Percentiles rank a stretch among this genome's conserved stretches.
phyloP scores from a whole-genome alignment of 2,888 invertebrate genomes.

The Eudasyphora cyanicolor region DNA sequence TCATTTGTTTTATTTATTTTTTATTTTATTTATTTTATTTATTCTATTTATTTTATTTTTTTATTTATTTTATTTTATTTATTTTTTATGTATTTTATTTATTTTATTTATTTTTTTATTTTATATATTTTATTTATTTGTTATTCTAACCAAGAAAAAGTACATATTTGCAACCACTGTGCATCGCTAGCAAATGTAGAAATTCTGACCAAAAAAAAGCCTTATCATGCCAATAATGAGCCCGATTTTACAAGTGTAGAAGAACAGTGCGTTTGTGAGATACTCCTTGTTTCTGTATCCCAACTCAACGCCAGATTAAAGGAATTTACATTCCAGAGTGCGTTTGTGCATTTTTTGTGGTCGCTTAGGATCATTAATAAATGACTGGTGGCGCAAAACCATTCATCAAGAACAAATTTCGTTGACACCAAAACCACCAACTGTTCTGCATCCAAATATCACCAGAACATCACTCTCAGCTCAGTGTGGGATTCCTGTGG shows the following conservation, averaged over 20 bases:
- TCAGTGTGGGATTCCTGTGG: not conserved
- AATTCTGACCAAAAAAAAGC: slow-evolving; percentile 51
- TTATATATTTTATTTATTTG: too few species aligned
- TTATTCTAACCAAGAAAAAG: too few species aligned
- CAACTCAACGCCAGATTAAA: not conserved
- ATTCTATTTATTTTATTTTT: too few species aligned
- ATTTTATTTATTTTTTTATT: too few species aligned
- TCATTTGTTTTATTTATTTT: too few species aligned
- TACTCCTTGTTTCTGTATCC: too few species aligned
- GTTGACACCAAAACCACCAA: slow-evolving; percentile 57
- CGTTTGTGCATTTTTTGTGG: not conserved
- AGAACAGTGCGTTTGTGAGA: not conserved
- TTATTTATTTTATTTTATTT: too few species aligned
- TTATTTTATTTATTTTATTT: too few species aligned
- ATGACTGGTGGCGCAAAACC: slow-evolving; percentile 46
- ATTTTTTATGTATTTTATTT: too few species aligned
- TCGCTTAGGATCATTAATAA: slow-evolving; percentile 60
- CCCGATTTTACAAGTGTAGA: slow-evolving; percentile 53
- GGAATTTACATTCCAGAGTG: not conserved
- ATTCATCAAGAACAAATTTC: slow-evolving; percentile 50
- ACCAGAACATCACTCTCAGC: not conserved
- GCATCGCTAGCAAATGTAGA: not conserved
- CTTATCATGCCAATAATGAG: slow-evolving; percentile 62
- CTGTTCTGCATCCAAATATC: slow-evolving; percentile 20
- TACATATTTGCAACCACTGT: not conserved